Percentiles rank a stretch among this genome's conserved stretches.
Conservation (phyloP, 2,113 vertebrate species). For the Bos javanicus region DNA sequence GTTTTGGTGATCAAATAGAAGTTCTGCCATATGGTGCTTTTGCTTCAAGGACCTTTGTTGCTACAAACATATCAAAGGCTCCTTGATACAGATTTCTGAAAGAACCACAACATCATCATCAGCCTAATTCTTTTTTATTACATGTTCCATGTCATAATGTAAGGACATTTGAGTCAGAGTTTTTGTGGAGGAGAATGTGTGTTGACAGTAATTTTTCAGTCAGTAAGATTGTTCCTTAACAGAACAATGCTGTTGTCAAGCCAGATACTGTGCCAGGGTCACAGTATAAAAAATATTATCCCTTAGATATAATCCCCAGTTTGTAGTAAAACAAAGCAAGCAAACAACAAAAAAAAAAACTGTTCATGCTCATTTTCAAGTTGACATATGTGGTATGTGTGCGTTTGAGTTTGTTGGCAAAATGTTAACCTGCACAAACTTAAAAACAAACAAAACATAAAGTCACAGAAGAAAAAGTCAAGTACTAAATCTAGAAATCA, state of each 20-base stretch:
- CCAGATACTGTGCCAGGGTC: neutral
- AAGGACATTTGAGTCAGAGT: neutral
- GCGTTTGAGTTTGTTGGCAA: neutral
- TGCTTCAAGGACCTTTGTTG: neutral
- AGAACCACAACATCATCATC: neutral
- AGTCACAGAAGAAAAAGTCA: neutral
- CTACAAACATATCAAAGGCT: neutral
- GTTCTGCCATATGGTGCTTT: neutral
- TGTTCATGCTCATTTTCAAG: neutral
- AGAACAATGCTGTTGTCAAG: neutral
- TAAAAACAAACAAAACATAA: neutral
- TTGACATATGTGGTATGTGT: neutral
- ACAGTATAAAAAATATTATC: neutral
- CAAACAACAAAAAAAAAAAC: neutral
- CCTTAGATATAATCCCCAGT: neutral
- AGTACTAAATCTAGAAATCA: neutral
- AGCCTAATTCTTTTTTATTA: neutral
- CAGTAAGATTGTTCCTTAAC: neutral
- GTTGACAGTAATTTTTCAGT: slow-evolving; percentile 4
- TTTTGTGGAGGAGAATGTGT: neutral
- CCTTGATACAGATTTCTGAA: neutral
- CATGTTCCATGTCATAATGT: neutral
- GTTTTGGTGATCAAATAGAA: neutral
- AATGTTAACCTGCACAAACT: neutral
- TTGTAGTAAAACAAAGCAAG: neutral